Percentiles rank a stretch among this genome's conserved stretches.
These are phyloP conservation scores for Pandion haliaetus DNA, from an alignment of 2,113 vertebrate species.

Conservation along the genomic window DNA sequence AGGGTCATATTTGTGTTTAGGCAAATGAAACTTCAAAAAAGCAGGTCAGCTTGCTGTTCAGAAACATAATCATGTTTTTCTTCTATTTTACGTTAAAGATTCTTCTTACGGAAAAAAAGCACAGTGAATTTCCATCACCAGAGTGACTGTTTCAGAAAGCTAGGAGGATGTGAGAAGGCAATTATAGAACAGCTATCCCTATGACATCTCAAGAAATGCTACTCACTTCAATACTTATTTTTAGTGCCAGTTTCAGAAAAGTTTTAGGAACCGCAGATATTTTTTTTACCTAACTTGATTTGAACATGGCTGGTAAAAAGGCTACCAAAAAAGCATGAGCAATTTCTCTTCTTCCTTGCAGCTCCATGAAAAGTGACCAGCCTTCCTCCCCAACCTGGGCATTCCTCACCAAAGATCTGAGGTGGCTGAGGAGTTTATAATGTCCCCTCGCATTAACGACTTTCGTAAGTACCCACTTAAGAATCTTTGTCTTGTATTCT, in stretches of 20 bases:
- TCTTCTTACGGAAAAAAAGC: neutral
- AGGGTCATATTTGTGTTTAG: neutral
- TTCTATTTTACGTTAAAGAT: neutral
- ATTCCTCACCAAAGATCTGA: neutral
- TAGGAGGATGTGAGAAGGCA: neutral
- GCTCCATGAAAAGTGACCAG: neutral
- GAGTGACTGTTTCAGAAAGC: neutral
- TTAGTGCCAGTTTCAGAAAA: neutral
- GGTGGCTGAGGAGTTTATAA: neutral
- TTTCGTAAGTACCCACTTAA: neutral
- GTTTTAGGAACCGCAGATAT: neutral
- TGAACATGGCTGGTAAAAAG: neutral
- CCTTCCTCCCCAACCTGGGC: neutral
- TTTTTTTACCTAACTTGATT: neutral
- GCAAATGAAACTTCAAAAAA: neutral
- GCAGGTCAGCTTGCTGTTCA: neutral
- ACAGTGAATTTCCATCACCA: neutral
- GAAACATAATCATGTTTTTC: neutral
- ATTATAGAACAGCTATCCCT: neutral
- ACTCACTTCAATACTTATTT: neutral
- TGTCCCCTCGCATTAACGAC: neutral
- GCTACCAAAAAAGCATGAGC: neutral
- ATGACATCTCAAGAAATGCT: neutral
- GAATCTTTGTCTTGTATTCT: neutral
- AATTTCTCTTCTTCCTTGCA: neutral